These are phyloP conservation scores for Glossophaga mutica DNA, from an alignment of 2,797 vertebrate species.

Conservation along the genomic window DNA sequence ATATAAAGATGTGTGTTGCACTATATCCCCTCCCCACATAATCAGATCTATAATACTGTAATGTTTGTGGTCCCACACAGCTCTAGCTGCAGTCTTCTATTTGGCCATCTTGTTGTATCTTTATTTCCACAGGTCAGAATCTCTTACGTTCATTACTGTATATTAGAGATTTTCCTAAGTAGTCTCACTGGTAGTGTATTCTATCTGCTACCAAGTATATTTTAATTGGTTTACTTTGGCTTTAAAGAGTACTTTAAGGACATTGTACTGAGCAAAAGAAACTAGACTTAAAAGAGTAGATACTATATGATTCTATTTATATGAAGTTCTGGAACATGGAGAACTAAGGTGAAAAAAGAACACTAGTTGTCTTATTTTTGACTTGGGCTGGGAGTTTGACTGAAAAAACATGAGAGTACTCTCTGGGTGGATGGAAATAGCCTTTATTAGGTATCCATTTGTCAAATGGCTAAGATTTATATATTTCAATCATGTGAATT, in stretches of 20 bases:
- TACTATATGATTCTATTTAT: neutral
- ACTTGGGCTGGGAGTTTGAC: neutral
- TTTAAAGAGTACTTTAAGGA: conserved; percentile 46
- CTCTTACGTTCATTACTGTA: neutral
- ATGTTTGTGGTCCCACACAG: neutral
- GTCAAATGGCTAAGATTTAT: neutral
- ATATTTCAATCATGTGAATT: neutral
- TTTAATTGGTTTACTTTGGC: conserved; percentile 29
- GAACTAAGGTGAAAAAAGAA: conserved; percentile 13
- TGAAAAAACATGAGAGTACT: neutral
- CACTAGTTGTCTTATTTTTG: neutral
- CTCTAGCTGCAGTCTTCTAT: neutral
- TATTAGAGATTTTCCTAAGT: neutral
- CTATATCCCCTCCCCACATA: neutral
- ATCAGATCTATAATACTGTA: neutral
- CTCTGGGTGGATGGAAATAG: neutral
- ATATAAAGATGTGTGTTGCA: neutral
- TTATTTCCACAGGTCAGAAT: neutral
- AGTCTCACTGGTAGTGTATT: neutral
- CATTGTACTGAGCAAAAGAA: conserved; percentile 9
- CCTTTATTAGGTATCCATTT: neutral
- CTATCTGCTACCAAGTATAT: neutral
- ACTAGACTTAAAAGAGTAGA: neutral
- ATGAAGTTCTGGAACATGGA: neutral
- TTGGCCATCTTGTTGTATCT: neutral